Percentiles rank a stretch among this genome's conserved stretches.
Evolutionary conservation across 2,888 invertebrate genomes (phyloP).

Genomic region (Rotaria magnacalcarata): DNA sequence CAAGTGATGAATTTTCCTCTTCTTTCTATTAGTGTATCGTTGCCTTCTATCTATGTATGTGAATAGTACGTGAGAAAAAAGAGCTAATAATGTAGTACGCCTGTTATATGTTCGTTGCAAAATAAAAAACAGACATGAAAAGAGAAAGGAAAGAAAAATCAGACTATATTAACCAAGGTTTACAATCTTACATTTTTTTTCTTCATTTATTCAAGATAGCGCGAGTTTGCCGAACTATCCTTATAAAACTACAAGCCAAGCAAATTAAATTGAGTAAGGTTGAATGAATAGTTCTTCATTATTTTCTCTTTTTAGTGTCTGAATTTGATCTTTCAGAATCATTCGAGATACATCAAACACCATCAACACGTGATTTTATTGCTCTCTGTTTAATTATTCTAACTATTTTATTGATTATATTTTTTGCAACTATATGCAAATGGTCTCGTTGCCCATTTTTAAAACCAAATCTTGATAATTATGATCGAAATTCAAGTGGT

Average conservation of each 20-base stretch:
- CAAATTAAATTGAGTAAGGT: background rate
- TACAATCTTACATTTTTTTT: background rate
- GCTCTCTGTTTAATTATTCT: background rate
- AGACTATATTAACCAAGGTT: background rate
- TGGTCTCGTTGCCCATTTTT: slow-evolving; percentile 4
- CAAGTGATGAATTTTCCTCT: background rate
- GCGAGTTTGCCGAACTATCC: background rate
- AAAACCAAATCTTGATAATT: background rate
- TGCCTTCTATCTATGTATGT: background rate
- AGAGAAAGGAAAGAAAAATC: background rate
- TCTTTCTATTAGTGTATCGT: background rate
- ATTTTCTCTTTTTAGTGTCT: background rate
- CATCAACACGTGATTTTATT: background rate
- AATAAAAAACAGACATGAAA: background rate
- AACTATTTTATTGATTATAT: background rate
- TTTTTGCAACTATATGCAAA: background rate
- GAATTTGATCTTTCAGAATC: background rate
- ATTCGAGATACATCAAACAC: background rate
- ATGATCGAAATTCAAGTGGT: background rate
- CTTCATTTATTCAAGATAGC: background rate
- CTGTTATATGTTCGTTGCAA: background rate
- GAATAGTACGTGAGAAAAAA: background rate
- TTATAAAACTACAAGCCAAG: background rate
- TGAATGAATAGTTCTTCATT: background rate
- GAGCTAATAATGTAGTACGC: background rate